Base-by-base conservation (phyloP, 2,797 vertebrate species). In the Petrocephalus sullivani region DNA sequence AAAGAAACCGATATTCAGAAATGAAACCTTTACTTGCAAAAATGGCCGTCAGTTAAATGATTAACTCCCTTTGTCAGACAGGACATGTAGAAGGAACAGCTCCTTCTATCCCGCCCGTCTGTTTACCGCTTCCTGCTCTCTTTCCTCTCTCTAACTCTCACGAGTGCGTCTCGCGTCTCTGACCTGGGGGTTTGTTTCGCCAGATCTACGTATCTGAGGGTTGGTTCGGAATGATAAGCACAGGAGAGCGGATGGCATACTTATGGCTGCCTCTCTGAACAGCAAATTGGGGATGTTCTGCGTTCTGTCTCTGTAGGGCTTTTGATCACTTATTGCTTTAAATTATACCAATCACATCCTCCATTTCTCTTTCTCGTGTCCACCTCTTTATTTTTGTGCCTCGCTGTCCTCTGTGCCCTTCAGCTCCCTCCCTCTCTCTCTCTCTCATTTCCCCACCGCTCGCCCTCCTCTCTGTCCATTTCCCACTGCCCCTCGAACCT, bases 311-410 rank as follows among this genome's bases (percentile, higher is more conserved):
- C 91, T 81, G 92, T 92, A 93, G 95, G 94, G 93, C 94, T 92
- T 93, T 92, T 94, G 81, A 95, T 81, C 95, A 95, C 94, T 95
- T 96, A 96, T 96, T 96, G 96, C 96, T 96, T 95, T 95, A 96
- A 95, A 96, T 96, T 95, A 95, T 94, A 95, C 96, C 96, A 95
- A 96, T 90, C 90, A 58, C 91, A 92, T 89, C 92, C 92, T 92
- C 93, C 88, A 83, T 19, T 54, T 53, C 85, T 81, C 88, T 83
- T 88, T 92, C 93, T 90, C 90, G 78, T 92, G 92, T 90, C 91
- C 93, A 91, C 90, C 51, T 78, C 91, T 92, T 91, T 90, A 89
- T 61, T 67, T 78, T 2, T 37, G 9, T 86, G 16, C 23, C 60
- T 88, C 21, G 28, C 86, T 87, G 54, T 37, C 58, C 28, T 23